phyloP scores from a whole-genome alignment of 2,113 vertebrate genomes.

The Phylloscopus trochiloides region DNA sequence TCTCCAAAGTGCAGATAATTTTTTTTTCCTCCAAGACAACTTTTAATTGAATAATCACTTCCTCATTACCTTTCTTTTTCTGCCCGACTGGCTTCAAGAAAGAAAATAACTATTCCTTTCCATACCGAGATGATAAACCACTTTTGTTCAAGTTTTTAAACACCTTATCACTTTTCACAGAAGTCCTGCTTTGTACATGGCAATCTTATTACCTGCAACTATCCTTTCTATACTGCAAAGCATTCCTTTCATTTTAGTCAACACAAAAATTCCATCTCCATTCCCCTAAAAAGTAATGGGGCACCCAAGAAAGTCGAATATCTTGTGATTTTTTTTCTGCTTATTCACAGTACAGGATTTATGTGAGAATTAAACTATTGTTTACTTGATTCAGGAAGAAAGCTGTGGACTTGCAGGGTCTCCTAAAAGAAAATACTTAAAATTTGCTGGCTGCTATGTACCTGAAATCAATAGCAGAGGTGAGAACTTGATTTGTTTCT shows the following conservation, averaged over 20 bases:
- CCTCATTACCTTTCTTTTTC: conserved; percentile 64
- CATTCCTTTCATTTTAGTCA: background rate
- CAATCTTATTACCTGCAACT: background rate
- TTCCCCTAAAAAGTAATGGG: background rate
- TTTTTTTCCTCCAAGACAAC: conserved; percentile 66
- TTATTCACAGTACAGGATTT: background rate
- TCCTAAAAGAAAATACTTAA: background rate
- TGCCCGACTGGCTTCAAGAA: conserved; percentile 31
- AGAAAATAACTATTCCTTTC: background rate
- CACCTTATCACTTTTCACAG: background rate
- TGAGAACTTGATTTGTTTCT: background rate
- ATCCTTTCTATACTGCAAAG: background rate
- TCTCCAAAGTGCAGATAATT: conserved; percentile 38
- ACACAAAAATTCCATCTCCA: background rate
- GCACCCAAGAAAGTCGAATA: background rate
- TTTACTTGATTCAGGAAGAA: background rate
- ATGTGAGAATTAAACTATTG: background rate
- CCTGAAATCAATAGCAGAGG: background rate
- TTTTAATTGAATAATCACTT: conserved; percentile 72
- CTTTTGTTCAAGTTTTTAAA: conserved; percentile 4
- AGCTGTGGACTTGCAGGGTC: background rate
- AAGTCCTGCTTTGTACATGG: background rate
- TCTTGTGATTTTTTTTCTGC: background rate
- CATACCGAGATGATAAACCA: background rate
- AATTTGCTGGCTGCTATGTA: background rate